Percentiles rank a stretch among this genome's conserved stretches.
These are phyloP conservation scores for Rynchops niger DNA, from an alignment of 2,113 vertebrate genomes.

Conservation along the genomic window DNA sequence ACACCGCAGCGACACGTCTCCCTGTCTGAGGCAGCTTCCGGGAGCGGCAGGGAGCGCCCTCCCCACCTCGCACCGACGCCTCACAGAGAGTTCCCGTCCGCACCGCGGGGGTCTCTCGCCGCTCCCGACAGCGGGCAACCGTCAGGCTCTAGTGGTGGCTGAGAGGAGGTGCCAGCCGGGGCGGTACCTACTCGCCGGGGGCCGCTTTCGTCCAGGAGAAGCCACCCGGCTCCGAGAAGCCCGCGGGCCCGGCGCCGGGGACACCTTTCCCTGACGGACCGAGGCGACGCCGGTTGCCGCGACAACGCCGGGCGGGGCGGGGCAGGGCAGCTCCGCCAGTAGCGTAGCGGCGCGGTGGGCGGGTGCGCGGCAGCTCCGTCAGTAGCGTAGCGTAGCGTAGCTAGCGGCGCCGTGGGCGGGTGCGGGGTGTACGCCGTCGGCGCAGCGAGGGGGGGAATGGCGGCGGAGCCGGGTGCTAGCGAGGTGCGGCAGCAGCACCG, in stretches of 20 bases:
- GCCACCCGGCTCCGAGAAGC: fast-evolving
- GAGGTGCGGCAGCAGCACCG: slow-evolving; percentile 79
- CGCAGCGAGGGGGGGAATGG: neutral
- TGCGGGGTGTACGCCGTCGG: fast-evolving
- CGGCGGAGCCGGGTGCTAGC: slow-evolving; percentile 23
- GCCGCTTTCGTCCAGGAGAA: neutral
- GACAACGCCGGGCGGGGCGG: neutral
- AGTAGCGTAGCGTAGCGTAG: no score
- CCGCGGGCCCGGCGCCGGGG: neutral
- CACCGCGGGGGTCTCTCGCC: neutral
- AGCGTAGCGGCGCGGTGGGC: neutral
- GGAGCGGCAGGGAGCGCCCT: neutral
- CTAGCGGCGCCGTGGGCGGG: no score
- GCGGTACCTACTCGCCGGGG: fast-evolving
- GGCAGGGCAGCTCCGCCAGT: neutral
- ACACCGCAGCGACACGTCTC: neutral
- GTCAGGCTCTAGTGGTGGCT: fast-evolving
- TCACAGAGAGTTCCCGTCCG: neutral
- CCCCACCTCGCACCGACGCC: neutral
- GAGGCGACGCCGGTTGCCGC: neutral
- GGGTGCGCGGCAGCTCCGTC: neutral
- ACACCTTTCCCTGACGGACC: neutral
- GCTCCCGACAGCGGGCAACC: fast-evolving
- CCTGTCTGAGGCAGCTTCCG: neutral
- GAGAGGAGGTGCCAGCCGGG: fast-evolving